Base-by-base conservation (phyloP, 2,113 vertebrate genomes). In the Microtus pennsylvanicus region DNA sequence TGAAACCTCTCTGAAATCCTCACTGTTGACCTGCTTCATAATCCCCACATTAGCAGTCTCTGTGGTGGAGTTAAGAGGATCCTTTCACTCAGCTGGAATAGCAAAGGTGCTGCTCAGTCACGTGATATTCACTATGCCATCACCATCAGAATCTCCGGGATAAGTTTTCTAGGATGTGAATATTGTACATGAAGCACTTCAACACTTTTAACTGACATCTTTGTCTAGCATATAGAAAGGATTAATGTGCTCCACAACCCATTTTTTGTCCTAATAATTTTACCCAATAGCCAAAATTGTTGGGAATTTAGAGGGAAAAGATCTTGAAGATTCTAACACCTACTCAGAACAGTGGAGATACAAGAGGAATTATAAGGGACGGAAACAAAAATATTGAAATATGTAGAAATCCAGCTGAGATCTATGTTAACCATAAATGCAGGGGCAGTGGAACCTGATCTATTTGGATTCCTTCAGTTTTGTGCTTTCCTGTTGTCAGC, bases 311-410 rank as follows among this genome's bases (percentile, higher is more conserved):
- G 4, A 70, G 55, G 2, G 12, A 1, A 75, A 80, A 85, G 3
- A 17, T 55, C 35, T 42, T 17, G 26, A 42, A 1, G 10, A 83
- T 90, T 81, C 69, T 91, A 87, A 72, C 45, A 47, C 55, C 0
- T 6, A 19, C 0, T 1, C 17, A 61, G 38, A 72, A 67, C 0
- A 26, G 3, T 13, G 61, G 4, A 5, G 16, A 81, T 35, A 70
- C 8, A 38, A 78, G 55, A 74, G 83, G 4, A 21, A 7, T 3
- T 11, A 92, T 5, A 0, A 11, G n/a, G 55, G 10, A 50, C 19
- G 42, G 14, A 87, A 82, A 75, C 9, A 67, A 87, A 97, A 42
- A 28, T n/a, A 28, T 13, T 80, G 22, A 78, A 74, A 77, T 47
- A 28, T 85, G 30, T 93, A n/a, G 38, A 88, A 92, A 97, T 22